Base-by-base conservation (phyloP, 2,113 vertebrate genomes). In the Microcebus jonahi region DNA sequence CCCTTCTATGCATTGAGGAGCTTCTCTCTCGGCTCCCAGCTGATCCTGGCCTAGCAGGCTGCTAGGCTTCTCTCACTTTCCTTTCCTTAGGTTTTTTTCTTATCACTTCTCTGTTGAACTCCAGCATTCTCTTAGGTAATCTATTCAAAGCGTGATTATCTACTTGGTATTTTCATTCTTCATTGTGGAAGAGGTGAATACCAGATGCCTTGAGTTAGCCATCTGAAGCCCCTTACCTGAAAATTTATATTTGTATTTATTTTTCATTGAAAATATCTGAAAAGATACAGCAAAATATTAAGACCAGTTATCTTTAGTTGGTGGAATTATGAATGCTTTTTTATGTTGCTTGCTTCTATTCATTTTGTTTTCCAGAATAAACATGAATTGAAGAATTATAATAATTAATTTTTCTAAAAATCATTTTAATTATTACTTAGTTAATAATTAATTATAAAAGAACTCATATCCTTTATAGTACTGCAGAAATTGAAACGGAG, bases 241-340 rank as follows among this genome's bases (percentile, higher is more conserved):
- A 76, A 67, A 84, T 48, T 65, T 82, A 59, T 77, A 77, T 92
- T 88, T 87, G 42, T n/a, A 45, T 92, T 77, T 55, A 85, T 86
- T 76, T 95, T 93, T 36, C 27, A 59, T 61, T 76, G 48, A 59
- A 94, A 59, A 21, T 81, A 55, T 53, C 5, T 82, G 53, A 15
- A 91, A 76, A 91, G 21, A 68, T 68, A 5, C 81, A 91, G 23
- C 7, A 76, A 57, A 73, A 75, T 82, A n/a, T 75, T 86, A 36
- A 90, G 45, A 68, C 39, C 75, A 50, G 14, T 55, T 59, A 36
- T 90, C 36, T 80, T 34, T 83, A 55, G 23, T 23, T 84, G 23
- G 14, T 57, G 20, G 25, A 76, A 84, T 82, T 83, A 61, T 34
- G 39, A 57, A 13, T 86, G 17, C 15, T 23, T 57, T 70, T 80